These are phyloP conservation scores for Xerus inauris DNA, from an alignment of 2,113 vertebrate species.

Conservation along the genomic window DNA sequence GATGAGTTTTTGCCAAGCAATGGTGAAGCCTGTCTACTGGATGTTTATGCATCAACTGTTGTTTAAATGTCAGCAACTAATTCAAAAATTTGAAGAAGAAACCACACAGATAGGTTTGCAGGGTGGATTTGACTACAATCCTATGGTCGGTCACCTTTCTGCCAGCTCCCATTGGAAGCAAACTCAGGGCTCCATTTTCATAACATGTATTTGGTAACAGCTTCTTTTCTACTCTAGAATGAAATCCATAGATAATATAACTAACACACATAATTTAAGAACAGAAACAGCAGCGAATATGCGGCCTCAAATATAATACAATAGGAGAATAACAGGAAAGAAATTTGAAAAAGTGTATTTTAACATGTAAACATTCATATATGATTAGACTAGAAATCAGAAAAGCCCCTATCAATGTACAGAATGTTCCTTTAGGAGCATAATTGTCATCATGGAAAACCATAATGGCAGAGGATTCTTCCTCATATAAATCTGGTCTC, in stretches of 20 bases:
- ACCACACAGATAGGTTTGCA: background rate
- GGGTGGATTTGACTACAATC: background rate
- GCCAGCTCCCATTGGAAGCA: background rate
- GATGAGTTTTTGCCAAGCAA: background rate
- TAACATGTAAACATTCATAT: background rate
- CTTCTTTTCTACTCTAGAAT: slow-evolving; percentile 28
- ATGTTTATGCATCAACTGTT: background rate
- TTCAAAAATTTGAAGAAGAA: background rate
- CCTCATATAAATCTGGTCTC: background rate
- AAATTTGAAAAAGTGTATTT: background rate
- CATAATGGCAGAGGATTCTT: background rate
- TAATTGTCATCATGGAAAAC: background rate
- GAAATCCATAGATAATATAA: background rate
- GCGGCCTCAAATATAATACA: background rate
- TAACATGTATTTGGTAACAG: background rate
- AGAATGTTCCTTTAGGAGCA: background rate
- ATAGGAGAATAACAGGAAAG: background rate
- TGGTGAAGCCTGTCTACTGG: background rate
- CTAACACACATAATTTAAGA: background rate
- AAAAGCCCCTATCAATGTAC: background rate
- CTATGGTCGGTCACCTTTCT: background rate
- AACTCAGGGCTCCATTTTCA: background rate
- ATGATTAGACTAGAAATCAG: background rate
- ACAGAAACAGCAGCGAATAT: background rate
- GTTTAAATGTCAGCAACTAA: background rate